Conservation (phyloP, 2,797 vertebrate genomes). For the Hippoglossus hippoglossus region DNA sequence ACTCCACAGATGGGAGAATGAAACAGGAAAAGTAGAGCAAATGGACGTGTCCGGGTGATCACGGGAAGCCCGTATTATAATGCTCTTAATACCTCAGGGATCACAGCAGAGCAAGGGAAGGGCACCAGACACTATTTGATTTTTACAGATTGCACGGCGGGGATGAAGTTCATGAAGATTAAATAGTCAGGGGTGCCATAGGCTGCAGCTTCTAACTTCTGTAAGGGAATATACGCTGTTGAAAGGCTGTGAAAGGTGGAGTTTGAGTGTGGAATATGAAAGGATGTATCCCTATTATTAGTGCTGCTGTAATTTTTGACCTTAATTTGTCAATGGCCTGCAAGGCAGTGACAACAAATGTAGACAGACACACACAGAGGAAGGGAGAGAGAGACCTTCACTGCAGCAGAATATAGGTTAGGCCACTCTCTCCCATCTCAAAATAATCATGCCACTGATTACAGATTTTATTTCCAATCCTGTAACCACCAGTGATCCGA, state of each 20-base stretch:
- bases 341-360: slow-evolving; percentile 22
- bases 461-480: slow-evolving; percentile 62
- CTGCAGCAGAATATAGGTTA: slow-evolving; percentile 61
- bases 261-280: slow-evolving; percentile 1
- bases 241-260: slow-evolving; percentile 1
- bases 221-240: not conserved
- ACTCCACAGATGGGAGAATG: slow-evolving; percentile 68
- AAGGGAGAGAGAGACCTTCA: slow-evolving; percentile 16
- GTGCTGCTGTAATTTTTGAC: slow-evolving; percentile 34
- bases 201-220: slow-evolving; percentile 9
- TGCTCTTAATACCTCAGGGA: slow-evolving; percentile 68
- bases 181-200: slow-evolving; percentile 28
- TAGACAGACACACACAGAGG: slow-evolving; percentile 1
- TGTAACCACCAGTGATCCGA: slow-evolving; percentile 24
- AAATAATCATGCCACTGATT: slow-evolving; percentile 53
- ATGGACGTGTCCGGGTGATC: slow-evolving; percentile 54
- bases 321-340: slow-evolving; percentile 52
- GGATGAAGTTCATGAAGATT: slow-evolving; percentile 49
- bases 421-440: slow-evolving; percentile 19
- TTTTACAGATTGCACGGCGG: slow-evolving; percentile 10
- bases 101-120: slow-evolving; percentile 44
- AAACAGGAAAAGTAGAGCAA: slow-evolving; percentile 74
- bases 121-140: slow-evolving; percentile 50
- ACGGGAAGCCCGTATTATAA: slow-evolving; percentile 51
- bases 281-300: slow-evolving; percentile 14